Evolutionary conservation across 2,113 vertebrate species (phyloP), one percentile per base, ranked within the genome.

Genomic region (Phylloscopus trochilus): DNA sequence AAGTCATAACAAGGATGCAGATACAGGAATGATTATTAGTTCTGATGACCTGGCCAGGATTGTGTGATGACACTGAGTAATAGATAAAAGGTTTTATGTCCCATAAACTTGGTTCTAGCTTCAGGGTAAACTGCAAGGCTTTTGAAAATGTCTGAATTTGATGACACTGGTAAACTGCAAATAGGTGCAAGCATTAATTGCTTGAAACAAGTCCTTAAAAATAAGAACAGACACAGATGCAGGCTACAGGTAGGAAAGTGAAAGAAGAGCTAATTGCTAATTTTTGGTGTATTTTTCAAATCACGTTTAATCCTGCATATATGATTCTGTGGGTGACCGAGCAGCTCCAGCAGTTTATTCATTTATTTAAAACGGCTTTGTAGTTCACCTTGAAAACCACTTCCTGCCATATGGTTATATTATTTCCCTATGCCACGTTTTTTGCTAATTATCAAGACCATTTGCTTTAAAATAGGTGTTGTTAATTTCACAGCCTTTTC

Each of bases 381-480:
- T 84, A 91, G 87, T 95, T 95, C 94, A 97, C 95, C 96, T 97
- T 95, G 95, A 95, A 96, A 97, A 95, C 58, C 60, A 60, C 86
- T 88, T 92, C 93, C 85, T 90, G 63, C 89, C 89, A 96, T 96
- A 95, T 82, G 83, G 89, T 88, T 87, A 46, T 90, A 72, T 83
- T 89, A 79, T 90, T 93, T 95, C 72, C 72, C 68, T 83, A 3
- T 39, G 79, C 85, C 85, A 93, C 6, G 14, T 94, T 90, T 96
- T 96, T 96, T 93, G 52, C 95, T 96, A 94, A 82, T 96, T 96
- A 96, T 93, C 75, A 92, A 87, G 39, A 89, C 95, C 35, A 93
- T 96, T 97, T 67, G 92, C 88, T 96, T 98, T 97, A 97, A 97
- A 97, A 96, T 97, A 92, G 95, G 44, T 78, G 83, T 79, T 87